Evolutionary conservation across 2,797 vertebrate species (phyloP), one percentile per base, ranked within the genome.

Genomic region (Lepidocolaptes lacrymiger): DNA sequence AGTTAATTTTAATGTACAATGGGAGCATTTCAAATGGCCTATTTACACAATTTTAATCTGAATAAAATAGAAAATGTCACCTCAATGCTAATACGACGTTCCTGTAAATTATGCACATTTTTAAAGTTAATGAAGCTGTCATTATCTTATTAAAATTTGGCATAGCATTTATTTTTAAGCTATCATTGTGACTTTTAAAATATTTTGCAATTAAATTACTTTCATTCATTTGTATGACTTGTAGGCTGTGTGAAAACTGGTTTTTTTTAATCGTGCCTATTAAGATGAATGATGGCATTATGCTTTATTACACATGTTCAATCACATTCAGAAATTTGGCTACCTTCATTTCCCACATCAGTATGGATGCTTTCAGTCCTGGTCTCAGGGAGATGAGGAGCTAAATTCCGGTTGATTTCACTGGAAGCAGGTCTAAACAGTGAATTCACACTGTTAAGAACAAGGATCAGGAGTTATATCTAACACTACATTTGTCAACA

Each of bases 91-190:
- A 89, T 74, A 91, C 41, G 88, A 91, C 28, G 12, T 89, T 85
- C 67, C 48, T 82, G 80, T 63, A 93, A 91, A 93, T 91, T 88
- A 94, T 82, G 86, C 41, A 92, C 80, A 95, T 89, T 95, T 92
- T 92, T 89, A 91, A 90, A 93, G 77, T 43, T 95, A 94, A 95
- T 94, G 84, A 93, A 93, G 74, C 64, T 89, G 86, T 85, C 88
- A 67, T 84, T 86, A 86, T 62, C 63, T 51, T 82, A 95, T 85
- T 94, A 94, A 91, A 91, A 92, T 88, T 90, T 69, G 63, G 48
- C 69, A 82, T 15, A 86, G 52, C 49, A 54, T 41, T 89, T 93
- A 79, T 63, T 91, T 88, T 79, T 36, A 89, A 81, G 52, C 86
- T 95, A 76, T 74, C 54, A 90, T 36, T 24, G 12, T 55, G 55